Evolutionary conservation across 2,888 invertebrate species (phyloP).

Genomic region (Cistogaster globosa): DNA sequence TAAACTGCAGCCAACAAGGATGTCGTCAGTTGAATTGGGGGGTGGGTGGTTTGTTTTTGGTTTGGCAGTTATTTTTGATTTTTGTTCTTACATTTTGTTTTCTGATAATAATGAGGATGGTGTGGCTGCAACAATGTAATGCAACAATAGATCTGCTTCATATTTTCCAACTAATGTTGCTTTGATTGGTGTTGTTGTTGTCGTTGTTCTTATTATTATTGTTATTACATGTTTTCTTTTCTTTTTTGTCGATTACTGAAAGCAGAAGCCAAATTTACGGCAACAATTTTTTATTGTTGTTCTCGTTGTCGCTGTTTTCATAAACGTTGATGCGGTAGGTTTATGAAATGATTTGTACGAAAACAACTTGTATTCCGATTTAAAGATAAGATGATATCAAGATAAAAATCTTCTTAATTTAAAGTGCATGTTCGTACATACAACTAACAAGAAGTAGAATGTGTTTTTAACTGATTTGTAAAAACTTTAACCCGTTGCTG

Average conservation of each 20-base stretch:
- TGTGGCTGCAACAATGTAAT: conserved; percentile 20
- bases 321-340: conserved; percentile 50
- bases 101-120: conserved; percentile 26
- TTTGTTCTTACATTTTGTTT: conserved; percentile 2
- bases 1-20: conserved; percentile 55
- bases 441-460: conserved; percentile 13
- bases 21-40: conserved; percentile 61
- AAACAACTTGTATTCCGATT: conserved; percentile 40
- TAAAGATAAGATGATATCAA: conserved; percentile 35
- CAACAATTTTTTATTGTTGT: conserved; percentile 29
- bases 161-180: conserved; percentile 36
- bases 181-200: conserved; percentile 6
- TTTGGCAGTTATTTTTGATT: conserved; percentile 28
- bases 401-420: conserved; percentile 55
- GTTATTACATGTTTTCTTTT: neutral
- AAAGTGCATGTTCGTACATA: conserved; percentile 4
- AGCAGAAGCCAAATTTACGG: conserved; percentile 52
- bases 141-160: conserved; percentile 45
- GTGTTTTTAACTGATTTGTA: conserved; percentile 21
- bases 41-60: conserved; percentile 30
- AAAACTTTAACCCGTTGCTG: conserved; percentile 26
- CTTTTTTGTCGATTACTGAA: conserved; percentile 1
- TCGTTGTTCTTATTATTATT: conserved; percentile 25
- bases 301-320: conserved; percentile 25
- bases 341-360: conserved; percentile 41